A percentile compares a stretch with the other conserved stretches of the same genome.
These are phyloP conservation scores for Euglossa dilemma DNA, from an alignment of 1,140 invertebrate genomes.

Conservation along the genomic window DNA sequence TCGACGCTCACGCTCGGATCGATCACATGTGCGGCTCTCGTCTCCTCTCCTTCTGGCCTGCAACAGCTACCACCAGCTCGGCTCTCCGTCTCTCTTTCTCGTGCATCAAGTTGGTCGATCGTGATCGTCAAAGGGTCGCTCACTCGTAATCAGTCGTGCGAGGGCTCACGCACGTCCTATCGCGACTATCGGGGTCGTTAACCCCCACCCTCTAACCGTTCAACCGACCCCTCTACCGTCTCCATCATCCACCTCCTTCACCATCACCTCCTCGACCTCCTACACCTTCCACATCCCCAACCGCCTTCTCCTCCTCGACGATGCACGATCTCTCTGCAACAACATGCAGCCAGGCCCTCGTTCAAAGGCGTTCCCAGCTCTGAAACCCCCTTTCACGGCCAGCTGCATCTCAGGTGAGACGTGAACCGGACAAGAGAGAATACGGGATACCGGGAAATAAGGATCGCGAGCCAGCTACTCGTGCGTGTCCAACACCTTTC, in stretches of 20 bases:
- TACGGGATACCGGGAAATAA: conserved; percentile 58
- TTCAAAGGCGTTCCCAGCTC: conserved; percentile 52
- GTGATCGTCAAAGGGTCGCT: conserved; percentile 74
- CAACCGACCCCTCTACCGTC: neutral
- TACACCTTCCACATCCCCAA: neutral
- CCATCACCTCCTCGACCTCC: neutral
- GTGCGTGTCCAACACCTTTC: conserved; percentile 51
- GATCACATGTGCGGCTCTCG: conserved; percentile 54
- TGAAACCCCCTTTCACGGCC: conserved; percentile 59
- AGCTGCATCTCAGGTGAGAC: conserved; percentile 66
- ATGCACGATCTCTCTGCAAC: conserved; percentile 60
- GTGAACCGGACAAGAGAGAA: conserved; percentile 57
- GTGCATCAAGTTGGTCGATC: conserved; percentile 65
- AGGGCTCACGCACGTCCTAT: conserved; percentile 73
- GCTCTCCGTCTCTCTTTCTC: conserved; percentile 31
- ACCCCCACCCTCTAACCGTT: conserved; percentile 51
- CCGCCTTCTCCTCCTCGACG: neutral
- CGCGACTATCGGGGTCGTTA: conserved; percentile 73
- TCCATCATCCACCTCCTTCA: neutral
- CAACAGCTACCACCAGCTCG: neutral
- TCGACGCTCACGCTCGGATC: conserved; percentile 65
- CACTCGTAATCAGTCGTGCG: conserved; percentile 73
- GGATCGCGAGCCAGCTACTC: conserved; percentile 54
- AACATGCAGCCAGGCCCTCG: conserved; percentile 61
- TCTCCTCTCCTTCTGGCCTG: conserved; percentile 29